Conservation (phyloP, 2,797 vertebrate species). For the Xiphophorus birchmanni region DNA sequence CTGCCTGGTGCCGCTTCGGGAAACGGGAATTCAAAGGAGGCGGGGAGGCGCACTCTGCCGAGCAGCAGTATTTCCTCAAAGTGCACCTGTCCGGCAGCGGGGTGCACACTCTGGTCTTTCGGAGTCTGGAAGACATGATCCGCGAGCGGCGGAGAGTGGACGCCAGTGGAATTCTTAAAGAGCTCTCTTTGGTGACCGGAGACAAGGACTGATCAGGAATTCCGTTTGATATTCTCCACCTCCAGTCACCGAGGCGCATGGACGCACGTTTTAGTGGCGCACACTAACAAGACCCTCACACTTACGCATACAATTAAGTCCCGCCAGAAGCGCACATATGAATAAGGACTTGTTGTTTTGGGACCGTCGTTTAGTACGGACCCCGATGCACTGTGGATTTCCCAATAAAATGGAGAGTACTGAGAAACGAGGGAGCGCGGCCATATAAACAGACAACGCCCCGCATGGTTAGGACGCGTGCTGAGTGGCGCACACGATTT, state of each 20-base stretch:
- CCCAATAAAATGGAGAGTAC: slow-evolving; percentile 36
- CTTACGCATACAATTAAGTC: slow-evolving; percentile 44
- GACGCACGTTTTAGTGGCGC: slow-evolving; percentile 51
- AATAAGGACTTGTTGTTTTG: slow-evolving; percentile 71
- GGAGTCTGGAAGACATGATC: slow-evolving; percentile 97
- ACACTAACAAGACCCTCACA: slow-evolving; percentile 35
- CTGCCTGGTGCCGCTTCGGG: slow-evolving; percentile 99
- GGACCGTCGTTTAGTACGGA: slow-evolving; percentile 59
- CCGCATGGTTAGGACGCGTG: slow-evolving; percentile 61
- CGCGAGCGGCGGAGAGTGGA: slow-evolving; percentile 94
- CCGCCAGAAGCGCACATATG: slow-evolving; percentile 36
- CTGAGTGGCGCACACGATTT: slow-evolving; percentile 56
- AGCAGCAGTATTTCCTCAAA: slow-evolving; percentile 94
- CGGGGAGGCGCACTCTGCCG: slow-evolving; percentile 90
- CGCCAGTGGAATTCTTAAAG: slow-evolving; percentile 93
- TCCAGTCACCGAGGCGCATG: slow-evolving; percentile 48
- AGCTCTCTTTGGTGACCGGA: slow-evolving; percentile 88
- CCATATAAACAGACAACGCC: slow-evolving; percentile 72
- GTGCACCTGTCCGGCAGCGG: slow-evolving; percentile 91
- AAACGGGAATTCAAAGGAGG: slow-evolving; percentile 98
- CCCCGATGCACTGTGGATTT: slow-evolving; percentile 56
- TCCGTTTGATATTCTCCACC: slow-evolving; percentile 64
- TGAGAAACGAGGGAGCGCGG: slow-evolving; percentile 47
- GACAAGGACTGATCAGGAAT: slow-evolving; percentile 84
- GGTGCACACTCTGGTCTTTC: slow-evolving; percentile 93